Base-by-base conservation (phyloP, 2,888 invertebrate species). In the Ochropacha duplaris region DNA sequence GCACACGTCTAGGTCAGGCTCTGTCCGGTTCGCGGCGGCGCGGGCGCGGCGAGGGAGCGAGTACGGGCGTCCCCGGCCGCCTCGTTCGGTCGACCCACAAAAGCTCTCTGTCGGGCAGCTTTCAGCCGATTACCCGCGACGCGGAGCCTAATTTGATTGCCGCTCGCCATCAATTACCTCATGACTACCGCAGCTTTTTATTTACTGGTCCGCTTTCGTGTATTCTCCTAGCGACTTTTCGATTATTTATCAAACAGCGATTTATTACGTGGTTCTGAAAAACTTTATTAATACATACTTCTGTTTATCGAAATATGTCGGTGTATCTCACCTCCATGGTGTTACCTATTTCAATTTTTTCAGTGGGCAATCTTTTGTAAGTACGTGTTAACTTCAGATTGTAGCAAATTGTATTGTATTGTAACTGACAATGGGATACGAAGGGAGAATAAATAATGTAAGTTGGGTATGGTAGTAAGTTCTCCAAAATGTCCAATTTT, bases 131-230 rank as follows among this genome's bases (percentile, higher is more conserved):
- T 90, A 90, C 86, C 81, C 85, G 83, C 85, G 88, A 87, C 87
- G 86, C 84, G 83, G 78, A 82, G 83, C 85, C 86, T 90, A 90
- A 92, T 92, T 91, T 90, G 90, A 91, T 90, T 90, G 89, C 87
- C 83, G 80, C 82, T 83, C 81, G 83, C 88, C 88, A 87, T 90
- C 88, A 89, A 88, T 90, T 90, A 89, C 87, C 87, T 80, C 76
- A 74, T 77, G 79, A 81, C 83, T 81, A 78, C 83, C 83, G 77
- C 81, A 76, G 80, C 81, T 84, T 88, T 88, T 88, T 88, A 87
- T 87, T 89, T 85, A 88, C 83, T 74, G 74, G 67, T 66, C 67
- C 68, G 76, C 75, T 82, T 79, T 78, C 74, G 69, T 73, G 74
- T 76, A 71, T 74, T 77, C 72, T 77, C 72, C 68, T 64, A 67